Evolutionary conservation across 2,797 vertebrate genomes (phyloP).

Genomic region (Neostethus bicornis): DNA sequence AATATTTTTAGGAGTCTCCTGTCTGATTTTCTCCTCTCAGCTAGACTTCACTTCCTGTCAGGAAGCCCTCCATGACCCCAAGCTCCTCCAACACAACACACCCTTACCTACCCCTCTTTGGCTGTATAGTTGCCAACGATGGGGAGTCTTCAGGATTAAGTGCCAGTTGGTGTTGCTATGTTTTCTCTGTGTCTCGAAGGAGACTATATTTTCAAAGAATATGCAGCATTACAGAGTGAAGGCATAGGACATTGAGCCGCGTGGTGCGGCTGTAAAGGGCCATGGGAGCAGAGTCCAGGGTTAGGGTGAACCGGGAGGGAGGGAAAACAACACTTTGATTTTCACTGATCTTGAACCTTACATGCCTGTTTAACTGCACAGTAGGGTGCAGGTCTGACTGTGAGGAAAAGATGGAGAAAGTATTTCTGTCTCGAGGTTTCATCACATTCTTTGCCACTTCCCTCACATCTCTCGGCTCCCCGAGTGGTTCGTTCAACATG

Average conservation of each 20-base stretch:
- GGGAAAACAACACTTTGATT: conserved; percentile 72
- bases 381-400: conserved; percentile 64
- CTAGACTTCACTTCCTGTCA: conserved; percentile 91
- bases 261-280: conserved; percentile 64
- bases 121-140: conserved; percentile 87
- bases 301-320: conserved; percentile 30
- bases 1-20: conserved; percentile 80
- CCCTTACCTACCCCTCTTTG: conserved; percentile 73
- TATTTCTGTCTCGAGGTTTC: conserved; percentile 65
- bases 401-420: conserved; percentile 63
- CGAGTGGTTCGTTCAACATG: conserved; percentile 52
- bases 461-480: conserved; percentile 52
- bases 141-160: conserved; percentile 93
- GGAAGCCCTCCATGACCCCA: conserved; percentile 80
- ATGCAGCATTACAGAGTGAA: conserved; percentile 68
- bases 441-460: conserved; percentile 72
- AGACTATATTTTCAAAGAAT: conserved; percentile 89
- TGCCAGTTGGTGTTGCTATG: conserved; percentile 96
- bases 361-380: conserved; percentile 74
- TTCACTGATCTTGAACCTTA: conserved; percentile 80
- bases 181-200: conserved; percentile 91
- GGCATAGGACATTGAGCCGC: conserved; percentile 49
- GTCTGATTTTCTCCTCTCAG: conserved; percentile 85
- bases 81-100: conserved; percentile 47
- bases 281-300: conserved; percentile 33